Base-by-base conservation (phyloP, 2,113 vertebrate genomes). In the Propithecus coquereli region DNA sequence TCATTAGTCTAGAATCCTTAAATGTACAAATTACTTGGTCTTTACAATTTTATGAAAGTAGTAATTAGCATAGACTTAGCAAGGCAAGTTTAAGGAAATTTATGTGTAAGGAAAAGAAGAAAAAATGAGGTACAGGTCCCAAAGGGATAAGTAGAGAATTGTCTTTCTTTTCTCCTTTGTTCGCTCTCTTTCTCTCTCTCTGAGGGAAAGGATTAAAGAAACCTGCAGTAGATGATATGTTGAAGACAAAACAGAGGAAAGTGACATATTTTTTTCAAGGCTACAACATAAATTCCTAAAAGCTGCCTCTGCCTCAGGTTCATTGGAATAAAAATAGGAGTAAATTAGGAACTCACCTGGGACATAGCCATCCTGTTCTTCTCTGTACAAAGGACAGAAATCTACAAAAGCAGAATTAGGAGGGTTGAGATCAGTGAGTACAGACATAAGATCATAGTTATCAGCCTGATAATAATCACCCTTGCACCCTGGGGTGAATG, bases 341-440 rank as follows among this genome's bases (percentile, higher is more conserved):
- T 61, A 68, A 85, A 71, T 37, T 6, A 70, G 45, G 50, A 74
- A 76, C 91, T 89, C 73, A 92, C 88, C 88, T 92, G 91, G 43
- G 50, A 57, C 11, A 43, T 0, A 17, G 66, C n/a, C 74, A 94
- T 94, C 23, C 27, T 50, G 22, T 37, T 82, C 79, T 50, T 30
- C 37, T 23, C 23, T 27, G 20, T 50, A 81, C 25, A 70, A 81
- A 88, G 43, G 61, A 92, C 25, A 23, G 32, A 65, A 66, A 80
- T 65, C 79, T 94, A 92, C 17, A 52, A 86, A 94, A 37, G 43
- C 77, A 96, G 61, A 90, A 92, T 77, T 12, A 94, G 45, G n/a
- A 68, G 52, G 27, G 22, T 90, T 4, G 4, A 52, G 22, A 74
- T 94, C 65, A 94, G 59, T 65, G 32, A 17, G 18, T 18, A 79